These are phyloP conservation scores for Agelas oroides DNA, from an alignment of 37 sponge, comb jelly and placozoan genomes.

Conservation along the genomic window DNA sequence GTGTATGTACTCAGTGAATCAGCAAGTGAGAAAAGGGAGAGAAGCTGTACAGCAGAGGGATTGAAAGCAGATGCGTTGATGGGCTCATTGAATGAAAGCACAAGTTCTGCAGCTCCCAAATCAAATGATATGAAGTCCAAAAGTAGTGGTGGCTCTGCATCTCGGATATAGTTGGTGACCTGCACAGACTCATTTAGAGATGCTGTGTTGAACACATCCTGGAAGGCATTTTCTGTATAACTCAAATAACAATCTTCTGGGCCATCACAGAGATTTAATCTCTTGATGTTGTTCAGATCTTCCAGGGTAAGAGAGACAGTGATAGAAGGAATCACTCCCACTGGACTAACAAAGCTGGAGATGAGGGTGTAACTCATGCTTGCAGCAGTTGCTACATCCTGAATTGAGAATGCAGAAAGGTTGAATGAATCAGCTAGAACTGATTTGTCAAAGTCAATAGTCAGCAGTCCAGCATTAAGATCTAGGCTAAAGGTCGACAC, in stretches of 20 bases:
- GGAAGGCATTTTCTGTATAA: slow-evolving; percentile 64
- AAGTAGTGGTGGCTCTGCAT: slow-evolving; percentile 63
- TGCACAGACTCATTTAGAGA: slow-evolving; percentile 40
- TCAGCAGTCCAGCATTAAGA: slow-evolving; percentile 73
- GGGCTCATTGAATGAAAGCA: slow-evolving; percentile 81
- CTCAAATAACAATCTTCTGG: slow-evolving; percentile 62
- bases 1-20: slow-evolving; percentile 73
- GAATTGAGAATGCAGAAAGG: slow-evolving; percentile 50
- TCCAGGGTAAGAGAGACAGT: slow-evolving; percentile 41
- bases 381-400: slow-evolving; percentile 20
- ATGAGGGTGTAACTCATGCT: slow-evolving; percentile 44
- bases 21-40: slow-evolving; percentile 68
- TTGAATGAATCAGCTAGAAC: slow-evolving; percentile 64
- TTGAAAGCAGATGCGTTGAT: slow-evolving; percentile 83
- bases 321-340: slow-evolving; percentile 43
- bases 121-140: slow-evolving; percentile 56
- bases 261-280: slow-evolving; percentile 55
- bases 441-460: slow-evolving; percentile 77
- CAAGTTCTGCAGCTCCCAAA: slow-evolving; percentile 56
- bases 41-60: slow-evolving; percentile 56
- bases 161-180: slow-evolving; percentile 39
- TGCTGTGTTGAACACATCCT: slow-evolving; percentile 57
- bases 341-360: slow-evolving; percentile 42
- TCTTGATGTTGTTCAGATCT: slow-evolving; percentile 83
- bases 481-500: slow-evolving; percentile 70